Base-by-base conservation (phyloP, 2,797 vertebrate genomes). In the Silurus lanzhouensis region DNA sequence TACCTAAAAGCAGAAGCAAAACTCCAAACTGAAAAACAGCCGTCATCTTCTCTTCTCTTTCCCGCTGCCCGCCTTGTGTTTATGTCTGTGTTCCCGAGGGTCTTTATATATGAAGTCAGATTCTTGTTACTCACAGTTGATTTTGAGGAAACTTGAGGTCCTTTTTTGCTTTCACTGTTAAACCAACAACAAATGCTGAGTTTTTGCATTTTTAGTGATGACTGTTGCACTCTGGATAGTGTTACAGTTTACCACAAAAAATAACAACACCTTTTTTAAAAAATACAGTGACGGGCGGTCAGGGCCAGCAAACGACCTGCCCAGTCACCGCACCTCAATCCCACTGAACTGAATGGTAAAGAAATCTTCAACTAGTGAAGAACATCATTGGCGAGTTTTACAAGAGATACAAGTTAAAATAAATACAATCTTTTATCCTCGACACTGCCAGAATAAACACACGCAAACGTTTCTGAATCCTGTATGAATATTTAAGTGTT, bases 1-100 rank as follows among this genome's bases (percentile, higher is more conserved):
- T n/a, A 90, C 86, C 87, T 81, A 84, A 46, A 61, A 48, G 72
- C 25, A 84, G 12, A 70, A 90, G 82, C 64, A 87, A 66, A 27
- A 84, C 55, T 3, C 8, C 68, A 9, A 87, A 46, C 22, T 72
- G 68, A 52, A 75, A 61, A 71, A 90, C 17, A 5, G 89, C 82
- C 22, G 87, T 71, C 2, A 17, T 81, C 0, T 84, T 72, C 44
- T 19, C 20, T 74, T 57, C 83, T 84, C 52, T 70, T 52, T 25
- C 74, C 22, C n/a, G 6, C 20, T 3, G 61, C 3, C 52, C 6
- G 27, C 22, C 57, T 2, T n/a, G 22, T 5, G 7, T 44, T 44
- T 83, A 15, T 55, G 44, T 55, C 17, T 8, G 8, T 10, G 17
- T 57, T 31, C 5, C 14, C 5, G 46, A 22, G 15, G 19, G 3